These are phyloP conservation scores for Leptinotarsa lineolata DNA, from an alignment of 1,140 invertebrate species.

Conservation along the genomic window DNA sequence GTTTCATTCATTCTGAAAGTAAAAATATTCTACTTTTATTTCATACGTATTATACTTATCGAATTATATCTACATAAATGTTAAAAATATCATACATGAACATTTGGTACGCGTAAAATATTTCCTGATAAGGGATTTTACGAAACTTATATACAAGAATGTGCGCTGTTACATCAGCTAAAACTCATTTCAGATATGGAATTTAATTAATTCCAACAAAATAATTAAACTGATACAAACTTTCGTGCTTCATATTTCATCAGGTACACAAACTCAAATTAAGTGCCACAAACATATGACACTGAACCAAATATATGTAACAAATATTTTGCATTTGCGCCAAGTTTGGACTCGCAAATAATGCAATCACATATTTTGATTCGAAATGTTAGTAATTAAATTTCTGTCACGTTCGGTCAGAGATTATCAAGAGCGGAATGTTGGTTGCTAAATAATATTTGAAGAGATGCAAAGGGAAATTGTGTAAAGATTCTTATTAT, in stretches of 20 bases:
- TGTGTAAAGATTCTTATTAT: no score
- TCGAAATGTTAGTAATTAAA: background rate
- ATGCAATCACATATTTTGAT: background rate
- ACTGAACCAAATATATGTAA: constrained; percentile 3
- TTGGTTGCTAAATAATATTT: background rate
- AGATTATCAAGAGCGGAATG: background rate
- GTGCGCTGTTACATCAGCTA: background rate
- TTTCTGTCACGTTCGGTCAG: background rate
- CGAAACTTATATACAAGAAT: no score
- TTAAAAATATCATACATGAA: no score
- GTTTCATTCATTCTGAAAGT: no score
- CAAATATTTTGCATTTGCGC: background rate
- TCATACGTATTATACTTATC: no score
- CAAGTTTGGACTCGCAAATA: background rate
- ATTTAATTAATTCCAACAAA: background rate
- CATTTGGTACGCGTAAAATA: no score
- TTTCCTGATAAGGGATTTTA: no score
- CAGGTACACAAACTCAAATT: background rate
- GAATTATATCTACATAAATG: no score
- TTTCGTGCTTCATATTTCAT: constrained; percentile 1
- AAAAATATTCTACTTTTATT: no score
- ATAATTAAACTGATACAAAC: constrained; percentile 3
- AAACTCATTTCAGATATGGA: constrained; percentile 4
- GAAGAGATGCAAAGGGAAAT: no score
- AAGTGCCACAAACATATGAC: constrained; percentile 1